Evolutionary conservation across 2,888 invertebrate genomes (phyloP).

Genomic region (Loripinus fragilis): DNA sequence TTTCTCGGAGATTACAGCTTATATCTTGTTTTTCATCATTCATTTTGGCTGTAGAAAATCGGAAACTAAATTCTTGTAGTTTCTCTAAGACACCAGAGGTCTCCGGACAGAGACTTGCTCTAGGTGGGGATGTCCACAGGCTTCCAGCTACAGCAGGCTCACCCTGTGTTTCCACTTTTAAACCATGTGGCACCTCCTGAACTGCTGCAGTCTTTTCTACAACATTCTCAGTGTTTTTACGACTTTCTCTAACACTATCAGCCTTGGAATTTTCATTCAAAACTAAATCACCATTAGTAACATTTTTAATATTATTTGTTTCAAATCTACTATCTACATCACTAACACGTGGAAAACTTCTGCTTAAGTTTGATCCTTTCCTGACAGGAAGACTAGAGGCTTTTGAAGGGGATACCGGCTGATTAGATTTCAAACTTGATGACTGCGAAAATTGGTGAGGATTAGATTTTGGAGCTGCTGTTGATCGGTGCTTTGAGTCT

Average conservation of each 20-base stretch:
- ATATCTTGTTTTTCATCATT: slow-evolving; percentile 13
- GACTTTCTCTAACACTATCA: not conserved
- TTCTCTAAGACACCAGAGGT: slow-evolving; percentile 46
- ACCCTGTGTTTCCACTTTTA: not conserved
- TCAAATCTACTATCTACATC: slow-evolving; percentile 16
- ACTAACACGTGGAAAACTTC: slow-evolving; percentile 41
- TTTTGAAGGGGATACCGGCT: slow-evolving; percentile 19
- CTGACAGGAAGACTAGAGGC: slow-evolving; percentile 54
- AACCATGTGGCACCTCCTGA: not conserved
- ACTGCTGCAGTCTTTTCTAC: not conserved
- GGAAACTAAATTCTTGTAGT: slow-evolving; percentile 44
- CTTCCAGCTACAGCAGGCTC: slow-evolving; percentile 1
- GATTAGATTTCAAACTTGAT: not conserved
- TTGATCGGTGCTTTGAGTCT: slow-evolving; percentile 14
- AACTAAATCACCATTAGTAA: slow-evolving; percentile 9
- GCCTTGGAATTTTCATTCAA: slow-evolving; percentile 8
- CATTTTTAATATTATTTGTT: slow-evolving; percentile 11
- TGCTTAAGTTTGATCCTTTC: slow-evolving; percentile 56
- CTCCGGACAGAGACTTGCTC: slow-evolving; percentile 35
- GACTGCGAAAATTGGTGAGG: not conserved
- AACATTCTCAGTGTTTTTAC: not conserved
- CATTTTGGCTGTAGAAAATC: slow-evolving; percentile 26
- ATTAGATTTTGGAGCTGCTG: slow-evolving; percentile 7
- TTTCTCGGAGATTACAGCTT: slow-evolving; percentile 25
- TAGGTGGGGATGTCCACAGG: slow-evolving; percentile 51